A percentile compares a stretch with the other conserved stretches of the same genome.
These are phyloP conservation scores for Calephelis perditalis DNA, from an alignment of 2,888 invertebrate species.

Conservation along the genomic window DNA sequence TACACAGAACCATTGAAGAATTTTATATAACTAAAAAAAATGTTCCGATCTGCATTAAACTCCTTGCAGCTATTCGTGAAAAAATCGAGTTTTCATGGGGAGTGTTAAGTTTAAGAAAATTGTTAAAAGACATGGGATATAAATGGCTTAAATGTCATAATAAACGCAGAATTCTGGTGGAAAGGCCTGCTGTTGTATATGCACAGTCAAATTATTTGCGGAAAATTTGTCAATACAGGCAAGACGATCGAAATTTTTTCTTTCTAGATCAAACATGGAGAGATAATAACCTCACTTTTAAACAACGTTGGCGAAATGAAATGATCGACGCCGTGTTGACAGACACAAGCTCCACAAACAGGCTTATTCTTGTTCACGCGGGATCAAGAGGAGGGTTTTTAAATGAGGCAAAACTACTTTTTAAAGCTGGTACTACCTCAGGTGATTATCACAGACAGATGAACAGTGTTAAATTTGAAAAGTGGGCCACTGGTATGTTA, in stretches of 20 bases:
- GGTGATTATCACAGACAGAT: slow-evolving; percentile 22
- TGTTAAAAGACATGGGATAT: slow-evolving; percentile 26
- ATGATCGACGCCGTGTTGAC: slow-evolving; percentile 15
- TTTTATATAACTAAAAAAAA: slow-evolving; percentile 4
- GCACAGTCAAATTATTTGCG: slow-evolving; percentile 2
- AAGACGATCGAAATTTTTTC: slow-evolving; percentile 22
- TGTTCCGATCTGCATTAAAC: slow-evolving; percentile 23
- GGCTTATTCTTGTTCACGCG: slow-evolving; percentile 19
- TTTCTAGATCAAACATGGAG: slow-evolving; percentile 23
- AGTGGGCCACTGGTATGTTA: slow-evolving; percentile 23
- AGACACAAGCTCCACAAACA: slow-evolving; percentile 19
- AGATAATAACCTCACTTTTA: slow-evolving; percentile 20
- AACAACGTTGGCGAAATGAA: slow-evolving; percentile 4
- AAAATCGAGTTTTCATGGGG: too few relatives aligned
- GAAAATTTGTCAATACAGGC: slow-evolving; percentile 21
- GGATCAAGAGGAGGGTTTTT: slow-evolving; percentile 18
- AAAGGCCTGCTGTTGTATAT: slow-evolving; percentile 22
- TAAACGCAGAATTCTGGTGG: slow-evolving; percentile 21
- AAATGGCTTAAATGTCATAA: slow-evolving; percentile 26
- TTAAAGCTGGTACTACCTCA: neutral
- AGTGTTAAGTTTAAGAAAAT: neutral
- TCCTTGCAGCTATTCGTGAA: slow-evolving; percentile 15
- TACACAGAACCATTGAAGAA: neutral
- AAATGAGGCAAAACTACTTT: slow-evolving; percentile 18
- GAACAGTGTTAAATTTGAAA: slow-evolving; percentile 24